Base-by-base conservation (phyloP, 64 coral and sea anemone species). In the Montipora efflorescens region DNA sequence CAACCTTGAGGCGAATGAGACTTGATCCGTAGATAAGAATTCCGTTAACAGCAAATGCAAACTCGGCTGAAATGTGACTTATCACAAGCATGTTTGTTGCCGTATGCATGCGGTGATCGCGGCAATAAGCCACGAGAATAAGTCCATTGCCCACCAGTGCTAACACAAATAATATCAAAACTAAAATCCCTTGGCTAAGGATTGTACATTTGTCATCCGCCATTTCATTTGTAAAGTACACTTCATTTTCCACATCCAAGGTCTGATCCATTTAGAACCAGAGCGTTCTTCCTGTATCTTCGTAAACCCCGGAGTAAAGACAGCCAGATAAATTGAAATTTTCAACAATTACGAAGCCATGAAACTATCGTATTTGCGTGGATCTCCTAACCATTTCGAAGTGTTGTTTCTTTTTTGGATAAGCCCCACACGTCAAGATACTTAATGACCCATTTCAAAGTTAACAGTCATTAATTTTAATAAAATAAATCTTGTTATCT, bases 1-100 rank as follows among this genome's bases (percentile, higher is more conserved):
- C 59, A 9, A 85, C 82, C 64, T 85, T 47, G 44, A 85, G 82
- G 66, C 64, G 82, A 70, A 85, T 85, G 2, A 85, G 45, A 16
- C 82, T 85, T 49, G 82, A 85, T 21, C 82, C 82, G 64, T 85
- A 85, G 2, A 85, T 43, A 9, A 85, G 64, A 85, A 85, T 85
- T 5, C 82, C 82, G 45, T 85, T 85, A 16, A 85, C 58, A 44
- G 82, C 59, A 45, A 85, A 85, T 19, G 64, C 66, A 19, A 85
- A 49, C 82, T 85, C 82, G 2, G 82, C 82, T 4, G 64, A 85
- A 48, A 85, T 85, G 19, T 85, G 82, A 44, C 82, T 85, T 85
- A 85, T 85, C 12, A 85, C 82, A 25, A 85, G 15, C 82, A 85
- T 85, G 46, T 85, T 85, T 14, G 82, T 85, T 36, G 82, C 36